Percentiles rank a stretch among this genome's conserved stretches.
Conservation (phyloP, 2,888 invertebrate species). For the Lamellibrachia columna region DNA sequence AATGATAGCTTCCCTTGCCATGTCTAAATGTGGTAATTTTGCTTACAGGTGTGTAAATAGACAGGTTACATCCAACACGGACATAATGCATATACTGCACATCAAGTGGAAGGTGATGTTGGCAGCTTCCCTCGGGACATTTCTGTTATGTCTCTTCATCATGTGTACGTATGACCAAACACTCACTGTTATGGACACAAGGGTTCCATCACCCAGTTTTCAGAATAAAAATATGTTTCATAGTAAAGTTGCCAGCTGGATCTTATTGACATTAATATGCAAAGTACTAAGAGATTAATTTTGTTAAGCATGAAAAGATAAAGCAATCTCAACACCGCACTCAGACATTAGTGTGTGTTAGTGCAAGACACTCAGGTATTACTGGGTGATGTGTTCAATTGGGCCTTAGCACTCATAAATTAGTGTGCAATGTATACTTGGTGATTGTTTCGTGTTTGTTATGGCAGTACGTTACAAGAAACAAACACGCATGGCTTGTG, state of each 20-base stretch:
- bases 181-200: neutral
- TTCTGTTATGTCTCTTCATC: neutral
- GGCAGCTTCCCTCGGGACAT: neutral
- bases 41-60: neutral
- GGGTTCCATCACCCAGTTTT: neutral
- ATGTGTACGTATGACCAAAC: neutral
- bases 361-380: too few relatives aligned
- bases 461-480: neutral
- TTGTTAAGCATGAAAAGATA: too few relatives aligned
- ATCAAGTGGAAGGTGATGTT: neutral
- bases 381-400: too few relatives aligned
- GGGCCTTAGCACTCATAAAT: neutral
- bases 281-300: too few relatives aligned
- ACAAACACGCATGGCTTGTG: neutral
- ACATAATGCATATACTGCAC: neutral
- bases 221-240: neutral
- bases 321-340: too few relatives aligned
- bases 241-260: neutral
- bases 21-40: neutral
- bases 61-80: neutral
- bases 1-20: neutral
- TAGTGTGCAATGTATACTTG: neutral
- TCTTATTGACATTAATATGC: too few relatives aligned
- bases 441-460: neutral
- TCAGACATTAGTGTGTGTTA: too few relatives aligned